phyloP scores from a whole-genome alignment of 2,888 invertebrate genomes.

The Tryphoninae sp. region DNA sequence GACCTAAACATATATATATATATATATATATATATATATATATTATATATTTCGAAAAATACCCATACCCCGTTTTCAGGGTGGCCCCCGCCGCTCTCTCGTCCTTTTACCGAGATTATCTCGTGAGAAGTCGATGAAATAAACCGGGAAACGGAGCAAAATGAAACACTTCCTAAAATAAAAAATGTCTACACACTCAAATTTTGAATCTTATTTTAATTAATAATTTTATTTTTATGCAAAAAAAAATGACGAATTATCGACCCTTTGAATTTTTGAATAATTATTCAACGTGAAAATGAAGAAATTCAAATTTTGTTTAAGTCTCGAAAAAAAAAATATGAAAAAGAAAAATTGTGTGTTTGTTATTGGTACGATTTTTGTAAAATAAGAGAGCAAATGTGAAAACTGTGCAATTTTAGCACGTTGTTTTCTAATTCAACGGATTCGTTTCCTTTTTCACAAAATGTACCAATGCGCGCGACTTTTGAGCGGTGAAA shows the following conservation, averaged over 20 bases:
- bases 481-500: constrained; percentile 35
- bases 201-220: not conserved
- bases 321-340: too few species aligned
- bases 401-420: constrained; percentile 2
- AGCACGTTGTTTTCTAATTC: constrained; percentile 36
- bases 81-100: constrained; percentile 49
- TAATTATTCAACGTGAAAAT: too few species aligned
- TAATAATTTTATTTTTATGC: too few species aligned
- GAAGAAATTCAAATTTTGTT: too few species aligned
- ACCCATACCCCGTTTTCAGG: constrained; percentile 68
- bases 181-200: not conserved
- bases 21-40: constrained; percentile 5
- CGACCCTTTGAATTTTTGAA: too few species aligned
- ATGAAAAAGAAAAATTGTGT: too few species aligned
- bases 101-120: constrained; percentile 54
- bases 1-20: constrained; percentile 3
- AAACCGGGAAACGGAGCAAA: not conserved
- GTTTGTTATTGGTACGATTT: not conserved
- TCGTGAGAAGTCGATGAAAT: constrained; percentile 13
- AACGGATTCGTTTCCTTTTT: constrained; percentile 55
- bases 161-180: constrained; percentile 49
- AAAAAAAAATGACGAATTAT: too few species aligned
- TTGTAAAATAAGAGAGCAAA: not conserved
- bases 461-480: constrained; percentile 60
- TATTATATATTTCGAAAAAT: constrained; percentile 29